Base-by-base conservation (phyloP, 2,113 vertebrate species). In the Anser brachyrhynchus region DNA sequence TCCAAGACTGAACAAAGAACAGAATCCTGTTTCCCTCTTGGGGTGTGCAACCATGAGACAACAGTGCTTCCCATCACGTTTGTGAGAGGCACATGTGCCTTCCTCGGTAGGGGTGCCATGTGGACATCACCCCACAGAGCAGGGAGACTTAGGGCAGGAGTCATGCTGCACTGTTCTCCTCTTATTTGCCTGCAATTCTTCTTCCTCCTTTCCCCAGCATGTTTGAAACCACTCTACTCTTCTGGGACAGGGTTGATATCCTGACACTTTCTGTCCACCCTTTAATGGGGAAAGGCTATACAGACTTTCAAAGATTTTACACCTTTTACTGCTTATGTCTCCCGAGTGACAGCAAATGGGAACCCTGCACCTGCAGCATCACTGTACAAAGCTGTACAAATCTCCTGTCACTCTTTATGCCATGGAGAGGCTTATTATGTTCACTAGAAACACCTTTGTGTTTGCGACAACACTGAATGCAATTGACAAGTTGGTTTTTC, bases 41-140 rank as follows among this genome's bases (percentile, higher is more conserved):
- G 35, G 16, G 7, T 2, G 37, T 1, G 1, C n/a, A 84, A 71
- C 44, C 1, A 3, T 0, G 4, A 67, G 43, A 75, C 1, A 1
- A 23, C 18, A 67, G 49, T 81, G 39, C 16, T 87, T 72, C 19
- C 29, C 13, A 37, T 43, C 12, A 7, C 22, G 6, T 44, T 75
- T 31, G 8, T 17, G 35, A 18, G 22, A 43, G 19, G 35, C 64
- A 33, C 13, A 44, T 35, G 28, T 31, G 29, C 25, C 22, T 61
- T 83, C 52, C 46, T 58, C 3, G 1, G 19, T 58, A 77, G 13
- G 9, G 13, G 10, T 58, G 58, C 6, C 15, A 7, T 1, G 16
- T 15, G 31, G 17, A 74, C 16, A 29, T 64, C 49, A 64, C 7
- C 29, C 21, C 10, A 33, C 35, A 29, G 7, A 13, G 12, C 52